A percentile compares a stretch with the other conserved stretches of the same genome.
Conservation (phyloP, 2,888 invertebrate genomes). For the Deilephila elpenor region DNA sequence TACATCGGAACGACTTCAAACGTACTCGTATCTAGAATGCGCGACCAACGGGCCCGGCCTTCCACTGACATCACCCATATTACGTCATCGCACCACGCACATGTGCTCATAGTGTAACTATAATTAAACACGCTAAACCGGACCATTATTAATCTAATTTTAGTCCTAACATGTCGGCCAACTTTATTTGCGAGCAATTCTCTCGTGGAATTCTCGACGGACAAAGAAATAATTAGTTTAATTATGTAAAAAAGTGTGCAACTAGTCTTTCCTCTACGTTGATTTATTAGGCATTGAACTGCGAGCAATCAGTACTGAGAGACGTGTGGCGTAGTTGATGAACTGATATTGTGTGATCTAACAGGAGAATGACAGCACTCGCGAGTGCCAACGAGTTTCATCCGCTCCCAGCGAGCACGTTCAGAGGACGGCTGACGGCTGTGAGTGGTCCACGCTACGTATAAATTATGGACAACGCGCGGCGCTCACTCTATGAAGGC, state of each 20-base stretch:
- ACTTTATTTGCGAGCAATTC: constrained; percentile 16
- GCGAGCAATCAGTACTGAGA: neutral
- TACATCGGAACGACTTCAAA: constrained; percentile 18
- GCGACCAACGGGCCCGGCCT: constrained; percentile 26
- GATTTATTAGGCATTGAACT: neutral
- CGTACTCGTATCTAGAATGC: constrained; percentile 28
- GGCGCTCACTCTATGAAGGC: constrained; percentile 31
- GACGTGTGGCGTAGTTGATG: neutral
- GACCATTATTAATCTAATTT: constrained; percentile 24
- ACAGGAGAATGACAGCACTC: neutral
- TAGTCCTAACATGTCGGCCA: constrained; percentile 5
- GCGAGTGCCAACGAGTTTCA: constrained; percentile 4
- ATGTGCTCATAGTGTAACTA: constrained; percentile 34
- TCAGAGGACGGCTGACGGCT: neutral
- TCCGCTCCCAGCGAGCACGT: neutral
- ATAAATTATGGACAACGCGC: constrained; percentile 31
- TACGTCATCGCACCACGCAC: constrained; percentile 38
- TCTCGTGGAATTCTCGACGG: neutral
- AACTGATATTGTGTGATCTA: neutral
- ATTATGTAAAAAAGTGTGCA: neutral
- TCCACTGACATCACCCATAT: constrained; percentile 37
- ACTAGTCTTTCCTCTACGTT: neutral
- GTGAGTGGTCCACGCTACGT: constrained; percentile 6
- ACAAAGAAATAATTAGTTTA: constrained; percentile 1
- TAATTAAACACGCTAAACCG: constrained; percentile 35